Base-by-base conservation (phyloP, 2,797 vertebrate genomes). In the Acridotheres tristis region DNA sequence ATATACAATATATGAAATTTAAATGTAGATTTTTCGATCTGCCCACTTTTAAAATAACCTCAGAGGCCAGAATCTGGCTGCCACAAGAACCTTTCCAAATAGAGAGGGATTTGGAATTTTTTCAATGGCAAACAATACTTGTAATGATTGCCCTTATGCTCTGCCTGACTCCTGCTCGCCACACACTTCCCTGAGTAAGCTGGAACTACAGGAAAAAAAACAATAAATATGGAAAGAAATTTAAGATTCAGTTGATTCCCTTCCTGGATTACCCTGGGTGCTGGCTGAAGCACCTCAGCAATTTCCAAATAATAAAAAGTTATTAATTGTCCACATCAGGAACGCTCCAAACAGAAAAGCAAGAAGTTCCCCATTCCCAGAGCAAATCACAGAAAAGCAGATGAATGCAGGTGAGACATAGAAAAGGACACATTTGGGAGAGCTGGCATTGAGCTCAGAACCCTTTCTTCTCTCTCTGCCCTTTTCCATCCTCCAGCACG, bases 221-320 rank as follows among this genome's bases (percentile, higher is more conserved):
- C 42, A 34, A 34, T 34, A 68, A 23, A 3, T 5, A 50, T 5
- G 57, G 13, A 58, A 90, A 89, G 13, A 58, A 59, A 61, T 3
- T 15, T 30, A 81, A 85, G 89, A 48, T 92, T 47, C 19, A 48
- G 67, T 6, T 2, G 81, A 89, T 89, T 86, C 78, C 72, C 54
- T 48, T 54, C 68, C 82, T 0, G 1, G 30, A 14, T 48, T 11
- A 69, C 55, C 81, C 38, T 16, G 19, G 58, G 48, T 14, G 38
- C 51, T 6, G 43, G 51, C 50, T n/a, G 84, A 90, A 13, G 22
- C 75, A 92, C 90, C 94, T 71, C 62, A 8, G 42, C 36, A 32
- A 76, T 76, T 85, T 30, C 89, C 66, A 77, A 67, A 51, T 47
- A 78, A 80, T 81, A 84, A 81, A 85, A 82, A 82, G n/a, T 51